Conservation (phyloP, 2,888 invertebrate species). For the Diachrysia chrysitis region DNA sequence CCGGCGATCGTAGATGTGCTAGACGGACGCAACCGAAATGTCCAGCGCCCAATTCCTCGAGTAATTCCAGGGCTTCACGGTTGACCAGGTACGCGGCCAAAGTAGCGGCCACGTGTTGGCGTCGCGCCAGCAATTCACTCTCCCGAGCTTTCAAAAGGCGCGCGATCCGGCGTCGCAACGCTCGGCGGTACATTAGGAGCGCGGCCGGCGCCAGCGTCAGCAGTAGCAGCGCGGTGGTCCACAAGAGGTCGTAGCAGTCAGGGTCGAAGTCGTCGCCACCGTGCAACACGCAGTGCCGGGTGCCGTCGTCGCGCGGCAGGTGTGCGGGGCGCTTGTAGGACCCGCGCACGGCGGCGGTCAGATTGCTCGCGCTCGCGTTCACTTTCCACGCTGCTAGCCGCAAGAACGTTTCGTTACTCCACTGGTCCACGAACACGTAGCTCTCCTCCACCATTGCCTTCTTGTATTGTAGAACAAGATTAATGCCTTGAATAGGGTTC, state of each 20-base stretch:
- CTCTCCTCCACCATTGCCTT: slow-evolving; percentile 33
- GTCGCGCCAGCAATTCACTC: slow-evolving; percentile 61
- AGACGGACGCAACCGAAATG: slow-evolving; percentile 73
- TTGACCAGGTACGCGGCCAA: slow-evolving; percentile 61
- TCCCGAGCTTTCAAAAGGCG: slow-evolving; percentile 47
- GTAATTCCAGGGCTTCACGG: slow-evolving; percentile 61
- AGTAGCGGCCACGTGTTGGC: slow-evolving; percentile 53
- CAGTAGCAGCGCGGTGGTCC: slow-evolving; percentile 66
- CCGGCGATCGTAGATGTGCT: slow-evolving; percentile 67
- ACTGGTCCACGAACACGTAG: slow-evolving; percentile 36
- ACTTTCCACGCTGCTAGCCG: slow-evolving; percentile 38
- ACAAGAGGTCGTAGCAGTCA: slow-evolving; percentile 89
- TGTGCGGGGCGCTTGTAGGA: slow-evolving; percentile 9
- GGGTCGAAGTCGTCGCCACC: slow-evolving; percentile 82
- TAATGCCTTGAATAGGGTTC: slow-evolving; percentile 16
- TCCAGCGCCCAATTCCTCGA: slow-evolving; percentile 73
- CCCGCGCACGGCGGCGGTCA: slow-evolving; percentile 10
- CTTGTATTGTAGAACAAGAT: slow-evolving; percentile 28
- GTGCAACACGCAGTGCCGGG: slow-evolving; percentile 24
- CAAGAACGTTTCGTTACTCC: slow-evolving; percentile 13
- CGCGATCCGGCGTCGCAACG: slow-evolving; percentile 55
- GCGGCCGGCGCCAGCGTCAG: slow-evolving; percentile 76
- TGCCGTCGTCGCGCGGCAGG: slow-evolving; percentile 49
- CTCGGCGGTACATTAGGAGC: slow-evolving; percentile 36
- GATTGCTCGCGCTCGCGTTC: slow-evolving; percentile 19